Base-by-base conservation (phyloP, 2,888 invertebrate species). In the Platycheirus rosarum region DNA sequence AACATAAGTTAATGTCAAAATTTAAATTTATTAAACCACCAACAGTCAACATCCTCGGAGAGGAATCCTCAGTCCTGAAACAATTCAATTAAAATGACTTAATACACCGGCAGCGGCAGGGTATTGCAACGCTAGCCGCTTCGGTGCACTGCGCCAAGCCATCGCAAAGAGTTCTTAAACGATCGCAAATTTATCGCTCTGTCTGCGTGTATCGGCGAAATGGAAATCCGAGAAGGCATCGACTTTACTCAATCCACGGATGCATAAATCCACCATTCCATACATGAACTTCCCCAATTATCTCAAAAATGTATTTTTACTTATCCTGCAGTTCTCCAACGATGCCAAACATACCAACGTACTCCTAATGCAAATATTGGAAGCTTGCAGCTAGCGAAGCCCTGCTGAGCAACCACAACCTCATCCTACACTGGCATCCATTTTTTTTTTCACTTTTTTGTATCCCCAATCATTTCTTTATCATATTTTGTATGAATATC, bases 51-150 rank as follows among this genome's bases (percentile, higher is more conserved):
- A 23, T 44, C 32, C 29, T 42, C 16, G n/a, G 7, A 6, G 0
- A 8, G 8, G 2, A 26, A 20, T 48, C 62, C n/a, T 20, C 37
- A 20, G 60, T 66, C 63, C 35, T 68, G 42, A 73, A 62, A 73
- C 71, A 82, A 62, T 77, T 82, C 82, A 82, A 82, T 82, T 82
- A 82, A 82, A 77, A 82, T 82, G 82, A 82, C 71, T 82, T 82
- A 82, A 77, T 82, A 68, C 40, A 55, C 68, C 53, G 66, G 35
- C 48, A 26, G 23, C 46, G n/a, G 44, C 32, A 6, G 32, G 35
- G 44, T 16, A 69, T 53, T 53, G 55, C 48, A 1, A 40, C 13
- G 26, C 18, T 40, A 18, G 13, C 2, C 20, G 57, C 20, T 16
- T 23, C 14, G n/a, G 2, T 16, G 20, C 20, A 6, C 44, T 35